Evolutionary conservation across 2,888 invertebrate species (phyloP).

Genomic region (Sesamia inferens): DNA sequence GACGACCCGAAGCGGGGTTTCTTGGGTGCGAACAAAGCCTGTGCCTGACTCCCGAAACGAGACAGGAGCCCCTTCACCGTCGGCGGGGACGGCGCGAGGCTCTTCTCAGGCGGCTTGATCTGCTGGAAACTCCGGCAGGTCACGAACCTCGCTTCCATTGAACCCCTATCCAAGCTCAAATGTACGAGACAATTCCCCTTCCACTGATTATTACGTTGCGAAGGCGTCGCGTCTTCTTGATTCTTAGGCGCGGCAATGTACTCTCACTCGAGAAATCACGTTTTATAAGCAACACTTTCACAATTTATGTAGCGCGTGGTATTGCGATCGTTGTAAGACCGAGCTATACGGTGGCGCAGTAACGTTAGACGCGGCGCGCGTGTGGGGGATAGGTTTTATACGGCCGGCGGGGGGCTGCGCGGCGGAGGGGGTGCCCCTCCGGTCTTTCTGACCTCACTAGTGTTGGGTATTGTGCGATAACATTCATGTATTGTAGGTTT

Average conservation of each 20-base stretch:
- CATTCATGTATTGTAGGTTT: constrained; percentile 54
- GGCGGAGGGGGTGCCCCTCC: constrained; percentile 66
- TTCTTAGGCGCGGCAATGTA: constrained; percentile 73
- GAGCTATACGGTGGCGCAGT: constrained; percentile 79
- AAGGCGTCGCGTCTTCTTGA: constrained; percentile 65
- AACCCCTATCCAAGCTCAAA: constrained; percentile 83
- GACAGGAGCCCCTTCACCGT: constrained; percentile 88
- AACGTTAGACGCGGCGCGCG: constrained; percentile 88
- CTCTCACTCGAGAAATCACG: constrained; percentile 87
- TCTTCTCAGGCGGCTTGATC: constrained; percentile 90
- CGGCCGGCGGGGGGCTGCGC: constrained; percentile 67
- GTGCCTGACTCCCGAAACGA: constrained; percentile 89
- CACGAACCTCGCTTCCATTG: constrained; percentile 91
- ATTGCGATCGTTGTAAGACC: constrained; percentile 71
- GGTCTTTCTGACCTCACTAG: constrained; percentile 80
- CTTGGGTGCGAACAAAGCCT: constrained; percentile 88
- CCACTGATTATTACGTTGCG: constrained; percentile 74
- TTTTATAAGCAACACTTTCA: constrained; percentile 86
- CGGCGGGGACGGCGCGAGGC: constrained; percentile 86
- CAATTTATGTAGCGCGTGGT: constrained; percentile 85
- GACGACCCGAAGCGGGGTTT: constrained; percentile 91
- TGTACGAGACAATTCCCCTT: constrained; percentile 81
- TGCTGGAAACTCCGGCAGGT: constrained; percentile 89
- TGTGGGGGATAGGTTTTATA: constrained; percentile 80
- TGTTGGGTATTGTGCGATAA: constrained; percentile 72